A percentile compares a stretch with the other conserved stretches of the same genome.
phyloP scores from a whole-genome alignment of 2,888 invertebrate species.

The Girardia tigrina region DNA sequence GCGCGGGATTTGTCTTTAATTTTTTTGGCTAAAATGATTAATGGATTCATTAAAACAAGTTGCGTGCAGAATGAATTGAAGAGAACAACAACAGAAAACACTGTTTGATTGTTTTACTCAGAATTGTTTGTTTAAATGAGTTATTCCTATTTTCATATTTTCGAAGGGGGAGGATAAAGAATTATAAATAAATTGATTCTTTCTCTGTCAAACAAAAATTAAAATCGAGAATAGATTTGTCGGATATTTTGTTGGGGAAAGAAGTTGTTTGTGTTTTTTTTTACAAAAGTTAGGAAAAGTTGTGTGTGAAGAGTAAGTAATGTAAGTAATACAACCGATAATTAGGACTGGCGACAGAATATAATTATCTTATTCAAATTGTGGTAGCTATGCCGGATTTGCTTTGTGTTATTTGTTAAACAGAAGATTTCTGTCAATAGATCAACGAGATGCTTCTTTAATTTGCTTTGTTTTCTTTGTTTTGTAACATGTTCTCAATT shows the following conservation, averaged over 20 bases:
- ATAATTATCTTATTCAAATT: constrained; percentile 10
- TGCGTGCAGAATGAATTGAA: not conserved
- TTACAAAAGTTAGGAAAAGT: not conserved
- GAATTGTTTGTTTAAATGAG: constrained; percentile 10
- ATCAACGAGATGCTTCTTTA: not conserved
- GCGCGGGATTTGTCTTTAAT: constrained; percentile 23
- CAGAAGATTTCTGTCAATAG: not conserved
- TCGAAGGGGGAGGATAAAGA: not conserved
- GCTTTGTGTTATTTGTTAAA: not conserved
- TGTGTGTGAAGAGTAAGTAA: constrained; percentile 19
- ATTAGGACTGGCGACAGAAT: constrained; percentile 17
- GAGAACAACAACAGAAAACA: constrained; percentile 8
- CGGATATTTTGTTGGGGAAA: not conserved
- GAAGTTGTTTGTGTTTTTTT: not conserved
- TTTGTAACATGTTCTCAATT: not conserved
- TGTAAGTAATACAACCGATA: not conserved
- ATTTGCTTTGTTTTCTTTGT: constrained; percentile 23
- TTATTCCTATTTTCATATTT: not conserved
- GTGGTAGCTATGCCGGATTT: constrained; percentile 20
- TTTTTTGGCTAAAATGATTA: constrained; percentile 23
- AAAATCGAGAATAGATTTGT: not conserved
- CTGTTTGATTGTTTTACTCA: constrained; percentile 15
- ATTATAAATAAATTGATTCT: constrained; percentile 23
- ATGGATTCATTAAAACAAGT: constrained; percentile 23
- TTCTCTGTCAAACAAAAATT: not conserved